Conservation (phyloP, 2,797 vertebrate species). For the Pseudochirops cupreus region DNA sequence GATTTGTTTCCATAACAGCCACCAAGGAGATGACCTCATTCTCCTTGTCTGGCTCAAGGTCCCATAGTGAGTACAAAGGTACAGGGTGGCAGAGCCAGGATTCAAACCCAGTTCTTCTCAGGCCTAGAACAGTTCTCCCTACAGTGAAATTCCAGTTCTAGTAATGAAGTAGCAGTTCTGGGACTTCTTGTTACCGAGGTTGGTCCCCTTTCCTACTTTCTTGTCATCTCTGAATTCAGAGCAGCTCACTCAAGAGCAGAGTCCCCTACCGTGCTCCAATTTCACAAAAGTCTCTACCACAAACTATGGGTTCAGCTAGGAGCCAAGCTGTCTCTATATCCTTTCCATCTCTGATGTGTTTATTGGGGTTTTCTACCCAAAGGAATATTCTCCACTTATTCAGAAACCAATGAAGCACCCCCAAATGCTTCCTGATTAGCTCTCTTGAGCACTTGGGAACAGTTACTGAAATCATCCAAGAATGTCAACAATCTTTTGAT, state of each 20-base stretch:
- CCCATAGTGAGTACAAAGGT: not conserved
- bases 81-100: not conserved
- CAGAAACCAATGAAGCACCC: not conserved
- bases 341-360: not conserved
- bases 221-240: not conserved
- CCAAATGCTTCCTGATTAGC: not conserved
- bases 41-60: not conserved
- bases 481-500: not conserved
- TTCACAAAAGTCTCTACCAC: not conserved
- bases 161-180: not conserved
- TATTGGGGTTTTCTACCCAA: not conserved
- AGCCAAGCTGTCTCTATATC: not conserved
- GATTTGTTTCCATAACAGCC: not conserved
- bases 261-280: not conserved
- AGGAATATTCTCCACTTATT: not conserved
- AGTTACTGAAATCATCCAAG: not conserved
- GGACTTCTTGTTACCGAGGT: not conserved
- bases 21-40: not conserved
- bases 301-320: not conserved
- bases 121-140: not conserved
- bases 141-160: not conserved
- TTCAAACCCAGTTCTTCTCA: not conserved
- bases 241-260: not conserved
- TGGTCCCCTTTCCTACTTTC: not conserved
- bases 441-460: not conserved